Evolutionary conservation across 2,888 invertebrate genomes (phyloP), one percentile per base, ranked within the genome.

Genomic region (Frankliniella fusca): DNA sequence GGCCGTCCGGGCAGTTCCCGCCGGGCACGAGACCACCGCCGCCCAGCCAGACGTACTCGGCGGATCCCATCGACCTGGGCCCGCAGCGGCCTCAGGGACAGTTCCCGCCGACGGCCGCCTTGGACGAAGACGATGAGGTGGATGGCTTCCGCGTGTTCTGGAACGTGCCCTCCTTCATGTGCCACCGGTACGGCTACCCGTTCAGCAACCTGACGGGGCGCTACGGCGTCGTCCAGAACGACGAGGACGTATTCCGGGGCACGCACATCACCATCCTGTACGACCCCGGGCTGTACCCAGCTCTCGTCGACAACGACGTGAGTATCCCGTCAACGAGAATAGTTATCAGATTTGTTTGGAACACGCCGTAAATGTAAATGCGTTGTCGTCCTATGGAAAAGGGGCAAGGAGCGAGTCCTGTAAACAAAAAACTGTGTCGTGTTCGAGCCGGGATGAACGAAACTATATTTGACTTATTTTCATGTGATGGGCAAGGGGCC

Each of bases 151-250:
- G 89, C 50, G 90, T 93, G 0, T 93, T 92, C 86, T 95, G 95
- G 95, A 95, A 95, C 87, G 92, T 93, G 0, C 95, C 95, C 0
- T 93, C 93, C 0, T 92, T 92, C 86, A 93, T 93, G 89, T 95
- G 94, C 86, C 90, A 89, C 76, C 90, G 91, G 0, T 92, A 92
- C 85, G 91, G 91, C 28, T 87, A 94, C 38, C 87, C 88, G 28
- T 94, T 94, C 86, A 88, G 90, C 0, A 88, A 91, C 82, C 87
- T 93, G 0, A 88, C 89, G 1, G 87, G 90, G 27, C 90, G 90
- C 82, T 94, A 89, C 86, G 91, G 92, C 0, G 93, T 95, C 54
- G 87, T 90, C 8, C 94, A 94, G 85, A 95, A 95, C 86, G 84
- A 87, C 0, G 88, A 89, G n/a, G 94, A 93, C 85, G 84, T 87